Conservation (phyloP, 2,797 vertebrate genomes). For the Toxotes lorentzi region DNA sequence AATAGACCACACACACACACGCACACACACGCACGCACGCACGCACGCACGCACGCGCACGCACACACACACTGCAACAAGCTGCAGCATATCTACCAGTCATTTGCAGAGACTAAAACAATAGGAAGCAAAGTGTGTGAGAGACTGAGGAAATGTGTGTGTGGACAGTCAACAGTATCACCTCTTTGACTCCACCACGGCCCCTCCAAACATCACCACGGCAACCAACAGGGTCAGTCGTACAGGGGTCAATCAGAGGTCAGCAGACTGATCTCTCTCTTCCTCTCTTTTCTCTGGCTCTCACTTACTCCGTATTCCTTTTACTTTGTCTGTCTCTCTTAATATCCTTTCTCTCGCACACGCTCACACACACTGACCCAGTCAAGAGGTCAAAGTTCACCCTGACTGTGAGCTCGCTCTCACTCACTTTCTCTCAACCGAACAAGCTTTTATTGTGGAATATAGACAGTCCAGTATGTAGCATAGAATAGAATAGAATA, state of each 20-base stretch:
- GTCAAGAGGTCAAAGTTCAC: conserved; percentile 44
- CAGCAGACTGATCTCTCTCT: conserved; percentile 49
- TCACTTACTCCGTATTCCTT: not conserved
- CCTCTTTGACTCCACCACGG: conserved; percentile 34
- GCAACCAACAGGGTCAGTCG: conserved; percentile 44
- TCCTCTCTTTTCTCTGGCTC: conserved; percentile 14
- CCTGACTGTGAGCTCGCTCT: conserved; percentile 4
- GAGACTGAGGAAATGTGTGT: conserved; percentile 31
- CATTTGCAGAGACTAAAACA: conserved; percentile 38
- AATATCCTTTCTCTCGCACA: not conserved
- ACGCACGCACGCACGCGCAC: conserved; percentile 44
- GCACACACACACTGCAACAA: conserved; percentile 21
- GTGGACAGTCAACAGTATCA: conserved; percentile 8
- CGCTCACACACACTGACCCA: conserved; percentile 14
- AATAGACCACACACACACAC: conserved; percentile 46
- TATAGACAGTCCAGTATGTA: not conserved
- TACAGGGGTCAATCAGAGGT: conserved; percentile 51
- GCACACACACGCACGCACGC: conserved; percentile 41
- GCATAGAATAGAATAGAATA: not conserved
- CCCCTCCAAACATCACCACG: conserved; percentile 29
- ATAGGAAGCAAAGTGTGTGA: conserved; percentile 43
- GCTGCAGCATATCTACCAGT: conserved; percentile 44
- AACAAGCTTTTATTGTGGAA: conserved; percentile 8
- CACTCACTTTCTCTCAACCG: not conserved
- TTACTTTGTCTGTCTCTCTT: conserved; percentile 12